Evolutionary conservation across 2,113 vertebrate species (phyloP).

Genomic region (Trichomycterus rosablanca): DNA sequence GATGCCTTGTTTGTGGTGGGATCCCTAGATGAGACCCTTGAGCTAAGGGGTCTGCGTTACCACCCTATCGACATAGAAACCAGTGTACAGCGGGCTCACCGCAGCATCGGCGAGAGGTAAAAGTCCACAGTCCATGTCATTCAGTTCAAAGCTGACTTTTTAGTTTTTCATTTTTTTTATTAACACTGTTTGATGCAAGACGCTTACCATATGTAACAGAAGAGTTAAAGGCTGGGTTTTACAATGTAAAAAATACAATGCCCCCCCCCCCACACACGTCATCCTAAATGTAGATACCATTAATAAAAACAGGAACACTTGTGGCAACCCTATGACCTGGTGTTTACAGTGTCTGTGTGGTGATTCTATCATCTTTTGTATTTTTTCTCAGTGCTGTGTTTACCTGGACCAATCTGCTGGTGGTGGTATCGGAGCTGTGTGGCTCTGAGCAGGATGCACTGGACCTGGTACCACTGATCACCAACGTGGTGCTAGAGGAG

Average conservation of each 20-base stretch:
- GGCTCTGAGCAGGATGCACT: conserved; percentile 95
- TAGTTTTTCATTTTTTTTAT: too few species aligned
- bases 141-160: too few species aligned
- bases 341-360: too few species aligned
- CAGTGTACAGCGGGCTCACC: conserved; percentile 88
- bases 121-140: too few species aligned
- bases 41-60: conserved; percentile 89
- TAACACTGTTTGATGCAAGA: too few species aligned
- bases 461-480: conserved; percentile 92
- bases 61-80: conserved; percentile 95
- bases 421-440: conserved; percentile 94
- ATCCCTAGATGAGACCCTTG: conserved; percentile 90
- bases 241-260: too few species aligned
- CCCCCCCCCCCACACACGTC: too few species aligned
- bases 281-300: too few species aligned
- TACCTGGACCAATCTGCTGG: conserved; percentile 97
- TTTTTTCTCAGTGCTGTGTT: conserved; percentile 81
- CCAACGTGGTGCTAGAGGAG: conserved; percentile 95
- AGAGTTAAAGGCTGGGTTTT: too few species aligned
- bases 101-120: conserved; percentile 98
- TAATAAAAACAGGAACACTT: too few species aligned
- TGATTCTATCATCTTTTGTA: not conserved
- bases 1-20: conserved; percentile 95
- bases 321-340: too few species aligned
- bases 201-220: too few species aligned